Percentiles rank a stretch among this genome's conserved stretches.
These are phyloP conservation scores for Stenichneumon culpator DNA, from an alignment of 2,888 invertebrate genomes.

Conservation along the genomic window DNA sequence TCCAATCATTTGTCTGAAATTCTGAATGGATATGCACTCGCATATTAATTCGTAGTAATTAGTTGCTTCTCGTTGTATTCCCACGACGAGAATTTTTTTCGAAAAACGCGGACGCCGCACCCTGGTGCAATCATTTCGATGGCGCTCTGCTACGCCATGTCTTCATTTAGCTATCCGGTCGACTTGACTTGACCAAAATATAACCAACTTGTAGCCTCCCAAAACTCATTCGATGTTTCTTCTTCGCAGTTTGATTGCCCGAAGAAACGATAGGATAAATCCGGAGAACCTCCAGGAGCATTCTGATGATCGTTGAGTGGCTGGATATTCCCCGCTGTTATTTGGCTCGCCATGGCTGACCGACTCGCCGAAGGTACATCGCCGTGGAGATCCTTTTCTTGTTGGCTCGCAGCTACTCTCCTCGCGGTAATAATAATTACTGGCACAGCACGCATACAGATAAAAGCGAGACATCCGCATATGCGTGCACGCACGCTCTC, in stretches of 20 bases:
- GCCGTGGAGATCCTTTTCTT: conserved; percentile 46
- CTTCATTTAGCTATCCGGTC: background rate
- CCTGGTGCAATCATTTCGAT: background rate
- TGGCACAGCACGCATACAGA: conserved; percentile 56
- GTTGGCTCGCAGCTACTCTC: conserved; percentile 73
- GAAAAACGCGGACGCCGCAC: background rate
- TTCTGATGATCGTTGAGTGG: conserved; percentile 6
- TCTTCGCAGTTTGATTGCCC: background rate
- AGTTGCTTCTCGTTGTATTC: background rate
- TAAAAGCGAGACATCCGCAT: conserved; percentile 51
- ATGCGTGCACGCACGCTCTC: conserved; percentile 64
- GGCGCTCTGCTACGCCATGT: background rate
- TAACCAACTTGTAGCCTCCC: background rate
- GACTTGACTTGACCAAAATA: background rate
- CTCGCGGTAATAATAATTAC: conserved; percentile 80
- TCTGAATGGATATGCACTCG: no score
- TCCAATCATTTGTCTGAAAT: no score
- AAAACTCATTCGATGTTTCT: background rate
- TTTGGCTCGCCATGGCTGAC: conserved; percentile 40
- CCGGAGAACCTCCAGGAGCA: conserved; percentile 4
- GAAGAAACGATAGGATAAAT: conserved; percentile 21
- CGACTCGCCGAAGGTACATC: conserved; percentile 6
- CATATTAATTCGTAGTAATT: background rate
- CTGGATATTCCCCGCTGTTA: conserved; percentile 42
- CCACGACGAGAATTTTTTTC: background rate